Base-by-base conservation (phyloP, 2,888 invertebrate species). In the Lymantria monacha region DNA sequence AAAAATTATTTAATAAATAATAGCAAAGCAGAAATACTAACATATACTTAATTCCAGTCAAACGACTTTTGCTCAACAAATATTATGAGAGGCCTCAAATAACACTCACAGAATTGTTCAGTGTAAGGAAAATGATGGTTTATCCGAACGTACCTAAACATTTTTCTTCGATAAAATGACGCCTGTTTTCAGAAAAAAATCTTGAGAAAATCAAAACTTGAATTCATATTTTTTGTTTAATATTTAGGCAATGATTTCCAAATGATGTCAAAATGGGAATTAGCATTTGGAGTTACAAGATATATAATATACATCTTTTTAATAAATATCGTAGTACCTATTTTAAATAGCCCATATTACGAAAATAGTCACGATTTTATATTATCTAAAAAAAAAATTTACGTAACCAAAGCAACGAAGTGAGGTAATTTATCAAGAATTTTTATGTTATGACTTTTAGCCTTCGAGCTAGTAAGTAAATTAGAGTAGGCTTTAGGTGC, bases 31-130 rank as follows among this genome's bases (percentile, higher is more conserved):
- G 53, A 53, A 53, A 55, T 55, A 55, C 49, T 44, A 54, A 48
- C 53, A 52, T 54, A 67, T 22, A 58, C 55, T 66, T 61, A 68
- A 51, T 68, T 68, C 62, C 66, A 55, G 53, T 42, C 58, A 68
- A 65, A 61, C 63, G 75, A 72, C 55, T 71, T 70, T 75, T 57
- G 57, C 69, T 72, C 63, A 61, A 66, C 69, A 80, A 80, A 79
- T 79, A 77, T 78, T 80, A 75, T 73, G 74, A 76, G 70, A 72
- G 70, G 69, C 71, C 69, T 71, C 64, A 60, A 76, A 74, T 69
- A 76, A 74, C 69, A 66, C 61, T 61, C 63, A 62, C 63, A 60
- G 71, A 73, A 76, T 80, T 71, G 72, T 70, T 73, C 70, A 73
- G 62, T 68, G 72, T 73, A 71, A 73, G 69, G 72, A 75, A 74